These are phyloP conservation scores for Falco berigora DNA, from an alignment of 2,797 vertebrate genomes.

Conservation along the genomic window DNA sequence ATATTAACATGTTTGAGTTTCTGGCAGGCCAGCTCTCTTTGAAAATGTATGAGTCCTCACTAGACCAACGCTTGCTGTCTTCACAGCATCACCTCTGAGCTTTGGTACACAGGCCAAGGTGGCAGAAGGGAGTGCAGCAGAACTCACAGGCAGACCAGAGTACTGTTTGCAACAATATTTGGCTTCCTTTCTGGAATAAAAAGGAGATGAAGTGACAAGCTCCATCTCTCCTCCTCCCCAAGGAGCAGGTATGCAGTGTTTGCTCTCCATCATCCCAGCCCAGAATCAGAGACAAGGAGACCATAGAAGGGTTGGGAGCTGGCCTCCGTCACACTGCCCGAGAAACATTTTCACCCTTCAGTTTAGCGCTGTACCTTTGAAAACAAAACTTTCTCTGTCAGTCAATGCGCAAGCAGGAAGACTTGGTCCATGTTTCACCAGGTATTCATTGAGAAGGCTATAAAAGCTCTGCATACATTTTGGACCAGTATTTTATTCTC, in stretches of 20 bases:
- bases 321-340: neutral
- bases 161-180: neutral
- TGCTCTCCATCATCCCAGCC: neutral
- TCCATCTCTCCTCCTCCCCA: neutral
- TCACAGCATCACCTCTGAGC: neutral
- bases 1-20: neutral
- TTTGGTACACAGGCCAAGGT: neutral
- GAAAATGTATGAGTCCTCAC: neutral
- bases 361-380: neutral
- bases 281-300: neutral
- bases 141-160: neutral
- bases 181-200: neutral
- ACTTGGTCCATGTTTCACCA: neutral
- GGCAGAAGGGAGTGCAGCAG: neutral
- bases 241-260: neutral
- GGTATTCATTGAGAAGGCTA: neutral
- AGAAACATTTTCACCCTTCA: neutral
- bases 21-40: neutral
- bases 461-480: conserved; percentile 6
- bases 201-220: neutral
- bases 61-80: neutral
- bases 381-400: neutral
- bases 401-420: neutral
- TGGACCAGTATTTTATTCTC: neutral
- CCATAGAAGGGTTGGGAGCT: neutral